Evolutionary conservation across 2,113 vertebrate genomes (phyloP).

Genomic region (Crotophaga sulcirostris): DNA sequence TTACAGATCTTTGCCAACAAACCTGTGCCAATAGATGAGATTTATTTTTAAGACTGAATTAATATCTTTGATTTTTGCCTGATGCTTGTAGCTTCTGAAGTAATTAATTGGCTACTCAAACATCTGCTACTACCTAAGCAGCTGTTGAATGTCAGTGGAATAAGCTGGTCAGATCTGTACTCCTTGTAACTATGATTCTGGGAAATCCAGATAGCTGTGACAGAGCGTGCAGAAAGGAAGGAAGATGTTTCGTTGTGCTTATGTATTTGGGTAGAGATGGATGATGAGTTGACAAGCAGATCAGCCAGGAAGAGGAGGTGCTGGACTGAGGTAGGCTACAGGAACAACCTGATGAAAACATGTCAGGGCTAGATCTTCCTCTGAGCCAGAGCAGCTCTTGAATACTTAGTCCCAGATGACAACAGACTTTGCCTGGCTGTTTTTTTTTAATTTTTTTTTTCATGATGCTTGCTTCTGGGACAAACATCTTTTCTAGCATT

Average conservation of each 20-base stretch:
- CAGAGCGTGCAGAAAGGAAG: neutral
- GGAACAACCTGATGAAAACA: neutral
- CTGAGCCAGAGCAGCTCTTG: neutral
- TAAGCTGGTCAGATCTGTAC: neutral
- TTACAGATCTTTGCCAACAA: neutral
- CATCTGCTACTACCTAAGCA: neutral
- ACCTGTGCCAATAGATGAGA: neutral
- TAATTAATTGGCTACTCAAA: neutral
- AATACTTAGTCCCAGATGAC: neutral
- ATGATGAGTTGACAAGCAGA: neutral
- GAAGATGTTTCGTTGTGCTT: neutral
- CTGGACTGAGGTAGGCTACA: neutral
- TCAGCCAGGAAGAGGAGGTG: neutral
- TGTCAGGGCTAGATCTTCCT: neutral
- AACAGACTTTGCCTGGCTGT: neutral
- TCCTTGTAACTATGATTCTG: neutral
- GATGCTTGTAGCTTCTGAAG: neutral
- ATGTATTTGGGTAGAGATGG: neutral
- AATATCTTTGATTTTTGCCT: neutral
- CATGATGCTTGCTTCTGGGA: neutral
- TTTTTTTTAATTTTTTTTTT: neutral
- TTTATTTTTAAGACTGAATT: neutral
- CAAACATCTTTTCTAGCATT: neutral
- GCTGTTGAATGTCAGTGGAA: neutral
- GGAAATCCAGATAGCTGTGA: neutral